phyloP scores from a whole-genome alignment of 2,797 vertebrate genomes.

The Alectoris magna region DNA sequence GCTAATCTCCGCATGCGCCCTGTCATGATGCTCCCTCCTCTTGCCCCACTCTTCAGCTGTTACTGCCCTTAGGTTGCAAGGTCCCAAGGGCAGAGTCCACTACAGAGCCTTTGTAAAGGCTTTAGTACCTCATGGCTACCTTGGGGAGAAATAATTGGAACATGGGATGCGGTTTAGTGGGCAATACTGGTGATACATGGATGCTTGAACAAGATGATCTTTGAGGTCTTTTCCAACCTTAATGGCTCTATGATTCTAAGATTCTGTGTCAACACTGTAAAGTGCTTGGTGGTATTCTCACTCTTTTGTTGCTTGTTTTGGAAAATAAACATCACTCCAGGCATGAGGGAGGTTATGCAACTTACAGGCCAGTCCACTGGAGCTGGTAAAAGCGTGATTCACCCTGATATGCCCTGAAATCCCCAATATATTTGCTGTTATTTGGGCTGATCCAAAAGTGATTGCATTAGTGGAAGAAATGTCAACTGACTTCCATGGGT shows the following conservation, averaged over 20 bases:
- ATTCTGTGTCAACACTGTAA: neutral
- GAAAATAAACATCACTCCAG: neutral
- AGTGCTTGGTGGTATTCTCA: neutral
- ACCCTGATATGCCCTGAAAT: neutral
- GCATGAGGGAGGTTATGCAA: slow-evolving; percentile 2
- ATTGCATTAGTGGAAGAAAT: neutral
- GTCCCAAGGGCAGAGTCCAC: neutral
- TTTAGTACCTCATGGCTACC: rapidly evolving
- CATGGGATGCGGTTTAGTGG: too few relatives aligned
- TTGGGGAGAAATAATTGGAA: neutral
- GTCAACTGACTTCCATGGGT: neutral
- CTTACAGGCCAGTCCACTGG: neutral
- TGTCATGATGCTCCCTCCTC: neutral
- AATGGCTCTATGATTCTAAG: too few relatives aligned
- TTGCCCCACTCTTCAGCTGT: neutral
- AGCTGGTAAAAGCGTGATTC: slow-evolving; percentile 12
- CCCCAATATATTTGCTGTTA: neutral
- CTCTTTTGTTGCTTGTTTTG: neutral
- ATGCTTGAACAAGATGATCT: too few relatives aligned
- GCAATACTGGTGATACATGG: too few relatives aligned
- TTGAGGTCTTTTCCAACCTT: too few relatives aligned
- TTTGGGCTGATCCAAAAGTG: neutral
- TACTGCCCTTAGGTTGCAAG: neutral
- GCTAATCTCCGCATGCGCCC: neutral
- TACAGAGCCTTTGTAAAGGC: neutral